Conservation (phyloP, 2,888 invertebrate genomes). For the Thelaira solivaga region DNA sequence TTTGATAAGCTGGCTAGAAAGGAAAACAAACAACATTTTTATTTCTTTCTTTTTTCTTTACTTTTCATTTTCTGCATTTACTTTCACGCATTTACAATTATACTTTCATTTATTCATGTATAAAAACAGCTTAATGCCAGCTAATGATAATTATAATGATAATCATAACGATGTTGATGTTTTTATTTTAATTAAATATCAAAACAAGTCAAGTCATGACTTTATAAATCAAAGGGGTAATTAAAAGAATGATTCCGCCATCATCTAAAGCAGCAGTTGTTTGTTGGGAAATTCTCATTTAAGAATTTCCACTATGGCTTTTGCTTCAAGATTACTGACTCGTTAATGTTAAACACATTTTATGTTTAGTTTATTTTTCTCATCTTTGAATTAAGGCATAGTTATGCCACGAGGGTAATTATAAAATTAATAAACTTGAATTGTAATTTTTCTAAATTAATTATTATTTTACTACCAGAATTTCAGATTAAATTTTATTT, state of each 20-base stretch:
- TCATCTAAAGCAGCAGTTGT: neutral
- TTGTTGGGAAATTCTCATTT: too few species aligned
- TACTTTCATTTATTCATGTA: slow-evolving; percentile 26
- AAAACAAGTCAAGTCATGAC: slow-evolving; percentile 14
- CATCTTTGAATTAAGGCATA: too few species aligned
- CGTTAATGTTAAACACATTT: too few species aligned
- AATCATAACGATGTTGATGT: slow-evolving; percentile 6
- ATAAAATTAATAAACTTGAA: too few species aligned
- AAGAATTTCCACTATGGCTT: too few species aligned
- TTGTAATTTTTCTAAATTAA: too few species aligned
- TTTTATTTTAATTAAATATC: slow-evolving; percentile 2
- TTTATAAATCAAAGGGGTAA: slow-evolving; percentile 23
- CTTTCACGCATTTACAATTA: slow-evolving; percentile 52
- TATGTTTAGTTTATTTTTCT: too few species aligned
- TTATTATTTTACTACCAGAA: too few species aligned
- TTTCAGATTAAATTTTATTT: too few species aligned
- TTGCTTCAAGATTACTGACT: too few species aligned
- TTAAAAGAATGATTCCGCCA: slow-evolving; percentile 16
- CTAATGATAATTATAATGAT: neutral
- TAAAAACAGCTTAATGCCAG: neutral
- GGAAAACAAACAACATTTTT: slow-evolving; percentile 32
- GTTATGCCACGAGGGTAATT: too few species aligned
- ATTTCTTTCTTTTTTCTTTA: neutral
- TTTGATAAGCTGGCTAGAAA: slow-evolving; percentile 55
- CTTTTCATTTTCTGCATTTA: slow-evolving; percentile 36